Evolutionary conservation across 2,113 vertebrate species (phyloP).

Genomic region (Cyanoliseus patagonus): DNA sequence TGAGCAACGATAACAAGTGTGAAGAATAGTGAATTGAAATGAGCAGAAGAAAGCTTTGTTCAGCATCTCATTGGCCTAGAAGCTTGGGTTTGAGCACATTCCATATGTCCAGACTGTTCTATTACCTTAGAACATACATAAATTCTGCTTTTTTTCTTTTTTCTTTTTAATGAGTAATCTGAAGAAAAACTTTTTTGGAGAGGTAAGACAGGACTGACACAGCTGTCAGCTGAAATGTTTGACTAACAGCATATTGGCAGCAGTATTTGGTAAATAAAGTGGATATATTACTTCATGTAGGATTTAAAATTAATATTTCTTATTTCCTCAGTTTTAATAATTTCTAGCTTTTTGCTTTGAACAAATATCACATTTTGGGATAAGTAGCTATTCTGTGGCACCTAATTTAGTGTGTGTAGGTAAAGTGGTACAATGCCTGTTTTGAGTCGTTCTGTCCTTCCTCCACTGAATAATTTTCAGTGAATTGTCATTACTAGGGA

Average conservation of each 20-base stretch:
- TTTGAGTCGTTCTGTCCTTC: neutral
- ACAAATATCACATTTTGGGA: neutral
- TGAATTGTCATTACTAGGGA: neutral
- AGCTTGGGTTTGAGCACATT: neutral
- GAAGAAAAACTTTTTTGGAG: neutral
- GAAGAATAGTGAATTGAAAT: neutral
- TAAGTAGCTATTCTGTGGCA: neutral
- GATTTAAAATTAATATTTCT: neutral
- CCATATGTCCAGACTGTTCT: neutral
- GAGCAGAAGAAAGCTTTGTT: neutral
- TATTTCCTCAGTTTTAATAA: neutral
- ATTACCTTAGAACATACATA: neutral
- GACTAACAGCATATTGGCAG: neutral
- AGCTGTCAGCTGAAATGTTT: neutral
- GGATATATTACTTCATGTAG: neutral
- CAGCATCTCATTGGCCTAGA: neutral
- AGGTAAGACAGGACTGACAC: neutral
- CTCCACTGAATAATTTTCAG: neutral
- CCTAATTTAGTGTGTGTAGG: neutral
- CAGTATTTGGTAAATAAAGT: neutral
- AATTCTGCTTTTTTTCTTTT: neutral
- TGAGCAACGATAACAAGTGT: neutral
- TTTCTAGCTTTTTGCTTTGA: neutral
- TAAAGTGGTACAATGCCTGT: neutral
- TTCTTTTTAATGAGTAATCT: neutral